phyloP scores from a whole-genome alignment of 2,113 vertebrate genomes.

The Sander vitreus region DNA sequence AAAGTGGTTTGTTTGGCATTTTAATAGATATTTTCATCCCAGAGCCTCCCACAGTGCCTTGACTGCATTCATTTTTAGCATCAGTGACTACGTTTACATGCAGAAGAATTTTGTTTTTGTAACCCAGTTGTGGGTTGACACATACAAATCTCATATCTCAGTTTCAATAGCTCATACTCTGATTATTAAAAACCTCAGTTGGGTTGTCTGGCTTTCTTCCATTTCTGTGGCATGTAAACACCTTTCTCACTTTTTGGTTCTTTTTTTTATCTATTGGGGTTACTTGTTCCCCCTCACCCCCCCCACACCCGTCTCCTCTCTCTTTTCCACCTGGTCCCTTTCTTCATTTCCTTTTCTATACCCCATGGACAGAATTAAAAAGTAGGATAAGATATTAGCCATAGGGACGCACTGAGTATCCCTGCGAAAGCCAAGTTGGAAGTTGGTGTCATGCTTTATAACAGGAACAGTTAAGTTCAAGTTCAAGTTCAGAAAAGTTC shows the following conservation, averaged over 20 bases:
- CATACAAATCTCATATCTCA: constrained; percentile 44
- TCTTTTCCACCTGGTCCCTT: neutral
- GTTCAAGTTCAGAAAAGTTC: too few relatives aligned
- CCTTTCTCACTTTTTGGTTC: constrained; percentile 8
- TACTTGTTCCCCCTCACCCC: neutral
- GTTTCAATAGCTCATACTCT: constrained; percentile 29
- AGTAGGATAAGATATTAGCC: constrained; percentile 31
- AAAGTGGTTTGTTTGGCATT: constrained; percentile 31
- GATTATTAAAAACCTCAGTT: constrained; percentile 31
- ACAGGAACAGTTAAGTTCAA: constrained; percentile 34
- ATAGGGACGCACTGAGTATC: constrained; percentile 4
- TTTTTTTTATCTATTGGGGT: neutral
- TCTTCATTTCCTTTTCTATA: constrained; percentile 11
- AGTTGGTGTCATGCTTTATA: constrained; percentile 42
- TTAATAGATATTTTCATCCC: constrained; percentile 17
- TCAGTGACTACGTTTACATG: constrained; percentile 19
- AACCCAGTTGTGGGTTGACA: constrained; percentile 37
- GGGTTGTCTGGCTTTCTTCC: constrained; percentile 33
- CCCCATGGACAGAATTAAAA: constrained; percentile 26
- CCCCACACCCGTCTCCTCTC: too few relatives aligned
- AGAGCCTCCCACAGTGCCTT: constrained; percentile 20
- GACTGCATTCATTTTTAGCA: constrained; percentile 37
- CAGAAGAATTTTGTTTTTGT: constrained; percentile 52
- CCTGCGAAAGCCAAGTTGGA: constrained; percentile 24
- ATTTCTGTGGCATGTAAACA: constrained; percentile 33